Percentiles rank a stretch among this genome's conserved stretches.
Evolutionary conservation across 1,140 invertebrate species (phyloP).

Genomic region (Diploscapter pachys): DNA sequence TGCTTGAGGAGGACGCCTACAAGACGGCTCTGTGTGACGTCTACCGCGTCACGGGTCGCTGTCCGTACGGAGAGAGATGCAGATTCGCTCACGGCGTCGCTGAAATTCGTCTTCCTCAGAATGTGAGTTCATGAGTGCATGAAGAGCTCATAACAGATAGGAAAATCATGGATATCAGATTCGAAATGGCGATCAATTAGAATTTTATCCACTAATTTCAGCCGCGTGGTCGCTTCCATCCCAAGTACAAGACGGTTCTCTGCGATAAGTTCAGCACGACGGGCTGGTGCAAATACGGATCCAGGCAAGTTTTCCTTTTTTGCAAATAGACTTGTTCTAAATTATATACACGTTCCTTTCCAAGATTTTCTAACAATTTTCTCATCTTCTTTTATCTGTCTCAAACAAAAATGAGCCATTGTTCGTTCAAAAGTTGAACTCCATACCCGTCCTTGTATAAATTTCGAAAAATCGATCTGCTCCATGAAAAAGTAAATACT

Average conservation of each 20-base stretch:
- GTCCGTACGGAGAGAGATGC: conserved; percentile 97
- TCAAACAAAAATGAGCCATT: no score
- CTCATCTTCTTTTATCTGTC: no score
- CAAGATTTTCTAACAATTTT: not conserved
- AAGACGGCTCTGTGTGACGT: conserved; percentile 97
- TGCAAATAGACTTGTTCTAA: not conserved
- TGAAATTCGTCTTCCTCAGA: conserved; percentile 70
- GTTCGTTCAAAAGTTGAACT: no score
- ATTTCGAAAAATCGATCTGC: no score
- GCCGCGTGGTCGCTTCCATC: conserved; percentile 39
- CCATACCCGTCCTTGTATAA: no score
- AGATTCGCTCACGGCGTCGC: conserved; percentile 91
- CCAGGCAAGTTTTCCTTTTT: not conserved
- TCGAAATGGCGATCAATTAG: not conserved
- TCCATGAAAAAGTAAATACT: no score
- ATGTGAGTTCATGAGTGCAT: conserved; percentile 13
- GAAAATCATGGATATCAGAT: conserved; percentile 16
- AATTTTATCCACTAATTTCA: conserved; percentile 13
- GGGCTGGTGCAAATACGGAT: conserved; percentile 28
- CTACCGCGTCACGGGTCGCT: conserved; percentile 87
- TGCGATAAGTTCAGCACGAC: conserved; percentile 26
- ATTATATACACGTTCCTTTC: not conserved
- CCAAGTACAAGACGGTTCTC: conserved; percentile 34
- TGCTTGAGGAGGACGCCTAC: conserved; percentile 64
- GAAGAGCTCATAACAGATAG: not conserved